A percentile compares a stretch with the other conserved stretches of the same genome.
phyloP scores from a whole-genome alignment of 1,140 invertebrate species.

The Prorops nasuta region DNA sequence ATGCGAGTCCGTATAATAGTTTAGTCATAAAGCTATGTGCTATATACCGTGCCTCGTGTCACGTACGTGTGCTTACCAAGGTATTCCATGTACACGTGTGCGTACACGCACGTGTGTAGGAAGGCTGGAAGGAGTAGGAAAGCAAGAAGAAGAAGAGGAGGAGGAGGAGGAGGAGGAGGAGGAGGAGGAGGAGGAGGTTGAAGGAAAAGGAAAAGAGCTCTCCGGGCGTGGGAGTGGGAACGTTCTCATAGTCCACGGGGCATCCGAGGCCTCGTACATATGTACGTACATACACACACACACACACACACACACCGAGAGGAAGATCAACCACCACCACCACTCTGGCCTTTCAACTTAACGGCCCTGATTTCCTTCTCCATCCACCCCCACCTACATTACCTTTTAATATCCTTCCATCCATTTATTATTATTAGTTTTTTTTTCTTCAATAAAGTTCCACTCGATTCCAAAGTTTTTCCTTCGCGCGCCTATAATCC shows the following conservation, averaged over 20 bases:
- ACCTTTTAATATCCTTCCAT: constrained; percentile 1
- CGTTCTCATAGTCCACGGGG: constrained; percentile 46
- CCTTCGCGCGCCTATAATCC: neutral
- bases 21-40: too few species aligned
- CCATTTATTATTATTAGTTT: too few species aligned
- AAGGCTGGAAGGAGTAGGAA: neutral
- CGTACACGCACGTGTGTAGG: neutral
- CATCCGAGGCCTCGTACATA: constrained; percentile 26
- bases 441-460: too few species aligned
- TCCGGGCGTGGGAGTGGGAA: constrained; percentile 54
- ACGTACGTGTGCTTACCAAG: too few species aligned
- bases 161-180: constrained; percentile 4
- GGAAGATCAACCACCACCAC: too few species aligned
- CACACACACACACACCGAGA: too few species aligned
- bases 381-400: constrained; percentile 1
- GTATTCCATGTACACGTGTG: too few species aligned
- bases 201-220: constrained; percentile 46
- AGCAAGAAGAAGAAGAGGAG: neutral
- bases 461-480: too few species aligned
- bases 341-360: constrained; percentile 24
- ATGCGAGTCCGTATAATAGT: too few species aligned
- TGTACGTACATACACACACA: constrained; percentile 25
- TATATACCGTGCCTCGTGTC: too few species aligned
- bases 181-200: constrained; percentile 18
- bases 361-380: constrained; percentile 35